Base-by-base conservation (phyloP, 2,888 invertebrate genomes). In the Petrolisthes cinctipes region DNA sequence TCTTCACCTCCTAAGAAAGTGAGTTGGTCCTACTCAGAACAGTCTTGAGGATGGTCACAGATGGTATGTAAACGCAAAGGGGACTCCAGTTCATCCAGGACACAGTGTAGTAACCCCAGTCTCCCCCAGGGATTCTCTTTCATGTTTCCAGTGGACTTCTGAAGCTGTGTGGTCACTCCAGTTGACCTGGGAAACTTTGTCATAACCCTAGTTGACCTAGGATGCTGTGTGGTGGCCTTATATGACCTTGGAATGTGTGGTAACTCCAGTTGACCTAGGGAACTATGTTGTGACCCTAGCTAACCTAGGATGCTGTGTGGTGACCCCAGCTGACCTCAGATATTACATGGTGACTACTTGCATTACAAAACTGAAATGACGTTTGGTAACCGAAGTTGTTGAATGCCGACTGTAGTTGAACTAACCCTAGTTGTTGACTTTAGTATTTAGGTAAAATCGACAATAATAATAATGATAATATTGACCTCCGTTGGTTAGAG, bases 261-360 rank as follows among this genome's bases (percentile, higher is more conserved):
- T 73, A 23, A 37, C 37, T 37, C 37, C 37, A 61, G 17, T 61
- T 61, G 17, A 61, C 61, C 11, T 61, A 76, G 7, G n/a, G 17
- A 73, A 20, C 73, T 73, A 20, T 23, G 23, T 17, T 7, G 73
- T 73, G 20, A 73, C n/a, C 73, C 9, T 3, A 61, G 61, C 17
- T 61, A 17, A 9, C 61, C 61, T 61, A 37, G 9, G 56, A 4
- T 54, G 79, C 53, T 80, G 79, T 54, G 75, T 23, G 61, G 23
- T 73, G 14, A 83, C 23, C 56, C 51, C 54, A 61, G 53, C 20
- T 78, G 53, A 37, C n/a, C n/a, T n/a, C 73, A 73, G n/a, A 73
- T 23, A 73, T 73, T 73, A 37, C 23, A 6, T 73, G 73, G 4
- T 73, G n/a, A 73, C 73, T n/a, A 17, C 4, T 7, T 37, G 37